These are phyloP conservation scores for Hippocampus guttulatus DNA, from an alignment of 2,113 vertebrate genomes.

Conservation along the genomic window DNA sequence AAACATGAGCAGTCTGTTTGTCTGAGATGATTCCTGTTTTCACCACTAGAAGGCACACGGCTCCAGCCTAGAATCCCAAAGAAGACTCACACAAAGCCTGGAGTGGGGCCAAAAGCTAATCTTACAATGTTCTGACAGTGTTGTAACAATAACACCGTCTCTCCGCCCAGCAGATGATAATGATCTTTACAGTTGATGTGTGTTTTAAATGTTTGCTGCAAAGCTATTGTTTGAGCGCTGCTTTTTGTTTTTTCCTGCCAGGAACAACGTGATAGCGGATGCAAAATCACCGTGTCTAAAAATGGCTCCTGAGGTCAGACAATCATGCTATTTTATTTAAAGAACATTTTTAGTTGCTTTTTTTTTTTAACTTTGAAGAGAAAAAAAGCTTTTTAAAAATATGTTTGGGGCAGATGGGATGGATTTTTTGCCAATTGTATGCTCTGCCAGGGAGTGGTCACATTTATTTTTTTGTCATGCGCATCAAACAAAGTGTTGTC, in stretches of 20 bases:
- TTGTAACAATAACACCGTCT: slow-evolving; percentile 12
- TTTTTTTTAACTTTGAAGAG: not conserved
- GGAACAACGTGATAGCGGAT: slow-evolving; percentile 3
- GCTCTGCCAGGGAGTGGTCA: not conserved
- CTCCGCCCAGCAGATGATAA: not conserved
- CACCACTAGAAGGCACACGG: slow-evolving; percentile 42
- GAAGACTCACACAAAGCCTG: not conserved
- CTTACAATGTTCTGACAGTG: slow-evolving; percentile 34
- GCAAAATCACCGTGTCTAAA: not conserved
- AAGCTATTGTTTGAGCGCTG: slow-evolving; percentile 28
- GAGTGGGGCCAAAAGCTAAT: slow-evolving; percentile 21
- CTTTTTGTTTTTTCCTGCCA: slow-evolving; percentile 38
- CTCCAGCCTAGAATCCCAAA: not conserved
- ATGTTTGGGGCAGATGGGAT: too few relatives aligned
- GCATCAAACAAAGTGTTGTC: not conserved
- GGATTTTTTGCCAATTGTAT: not conserved
- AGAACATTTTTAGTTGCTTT: too few relatives aligned
- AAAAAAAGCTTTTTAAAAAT: not conserved
- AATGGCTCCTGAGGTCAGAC: not conserved
- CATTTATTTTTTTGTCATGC: not conserved
- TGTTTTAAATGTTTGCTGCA: slow-evolving; percentile 1
- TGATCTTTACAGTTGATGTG: slow-evolving; percentile 1
- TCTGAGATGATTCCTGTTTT: not conserved
- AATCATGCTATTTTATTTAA: not conserved
- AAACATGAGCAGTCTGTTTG: not conserved